Conservation (phyloP, 2,113 vertebrate genomes). For the Tetraodon nigroviridis region DNA sequence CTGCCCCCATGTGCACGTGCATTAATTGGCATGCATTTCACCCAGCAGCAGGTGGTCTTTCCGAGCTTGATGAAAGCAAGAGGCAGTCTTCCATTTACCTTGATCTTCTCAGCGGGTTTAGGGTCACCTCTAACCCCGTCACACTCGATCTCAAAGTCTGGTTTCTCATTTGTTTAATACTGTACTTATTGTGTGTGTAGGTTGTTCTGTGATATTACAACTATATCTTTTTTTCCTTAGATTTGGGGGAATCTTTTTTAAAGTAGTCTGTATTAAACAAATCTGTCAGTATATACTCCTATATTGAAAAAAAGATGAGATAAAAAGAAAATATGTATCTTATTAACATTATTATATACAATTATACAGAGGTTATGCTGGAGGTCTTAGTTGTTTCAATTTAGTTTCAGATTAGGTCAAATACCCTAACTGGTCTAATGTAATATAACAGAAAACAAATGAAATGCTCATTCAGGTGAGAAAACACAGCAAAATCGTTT, state of each 20-base stretch:
- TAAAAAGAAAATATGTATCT: not conserved
- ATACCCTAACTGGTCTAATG: no score
- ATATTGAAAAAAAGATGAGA: not conserved
- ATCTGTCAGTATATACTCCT: slow-evolving; percentile 10
- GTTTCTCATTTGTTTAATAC: not conserved
- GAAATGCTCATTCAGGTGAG: slow-evolving; percentile 5
- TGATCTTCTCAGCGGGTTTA: slow-evolving; percentile 45
- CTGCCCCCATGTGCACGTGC: slow-evolving; percentile 13
- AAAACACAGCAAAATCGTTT: slow-evolving; percentile 1
- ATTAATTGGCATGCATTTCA: slow-evolving; percentile 63
- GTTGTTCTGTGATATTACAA: no score
- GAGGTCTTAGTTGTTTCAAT: not conserved
- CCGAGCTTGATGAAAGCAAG: slow-evolving; percentile 22
- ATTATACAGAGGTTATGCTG: not conserved
- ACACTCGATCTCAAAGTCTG: slow-evolving; percentile 3
- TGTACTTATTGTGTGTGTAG: not conserved
- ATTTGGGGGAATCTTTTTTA: not conserved
- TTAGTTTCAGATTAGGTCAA: no score
- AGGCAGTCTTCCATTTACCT: slow-evolving; percentile 31
- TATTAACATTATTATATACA: no score
- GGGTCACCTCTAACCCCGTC: slow-evolving; percentile 50
- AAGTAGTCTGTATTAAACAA: no score
- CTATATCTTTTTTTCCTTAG: no score
- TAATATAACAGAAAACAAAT: not conserved
- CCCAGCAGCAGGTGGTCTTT: slow-evolving; percentile 46